Base-by-base conservation (phyloP, 2,888 invertebrate genomes). In the Scelioninae gen. 2 region DNA sequence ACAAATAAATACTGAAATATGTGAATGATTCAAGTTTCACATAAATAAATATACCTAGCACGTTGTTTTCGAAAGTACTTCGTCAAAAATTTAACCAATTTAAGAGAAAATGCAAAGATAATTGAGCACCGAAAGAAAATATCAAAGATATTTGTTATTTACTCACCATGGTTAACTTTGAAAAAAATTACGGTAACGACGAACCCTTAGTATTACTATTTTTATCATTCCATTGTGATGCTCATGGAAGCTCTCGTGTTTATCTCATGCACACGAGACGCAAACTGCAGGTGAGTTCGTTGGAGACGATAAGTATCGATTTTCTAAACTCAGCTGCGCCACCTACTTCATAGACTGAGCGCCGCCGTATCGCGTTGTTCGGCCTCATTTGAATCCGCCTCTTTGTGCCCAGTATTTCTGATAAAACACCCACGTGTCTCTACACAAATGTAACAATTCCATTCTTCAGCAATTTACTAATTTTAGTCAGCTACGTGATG, bases 221-320 rank as follows among this genome's bases (percentile, higher is more conserved):
- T 67, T 69, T 81, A 82, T 83, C 81, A 82, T 82, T 82, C 82
- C 81, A 83, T 84, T 80, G 57, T 79, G 78, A 80, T 81, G 77
- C 78, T 60, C 78, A 77, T 79, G 68, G 77, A 76, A 78, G 77
- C 78, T 81, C 78, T 79, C 81, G 81, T 85, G 84, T 84, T 86
- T 82, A 83, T 82, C 80, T 83, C 82, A 78, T 83, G 84, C 84
- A 81, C 85, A 82, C 84, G 82, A 81, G 81, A 77, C 80, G 80
- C 82, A 80, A 81, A 86, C 86, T 86, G 84, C 81, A 81, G 80
- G 78, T 79, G 79, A 78, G 80, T 78, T 81, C 81, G 80, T 79
- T 78, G 76, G 73, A 81, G 80, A 81, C 83, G 83, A 84, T 84
- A 81, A 76, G 81, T 86, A 86, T 86, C 84, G 85, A 86, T 86